Evolutionary conservation across 2,113 vertebrate genomes (phyloP), one percentile per base, ranked within the genome.

Genomic region (Ochotona princeps): DNA sequence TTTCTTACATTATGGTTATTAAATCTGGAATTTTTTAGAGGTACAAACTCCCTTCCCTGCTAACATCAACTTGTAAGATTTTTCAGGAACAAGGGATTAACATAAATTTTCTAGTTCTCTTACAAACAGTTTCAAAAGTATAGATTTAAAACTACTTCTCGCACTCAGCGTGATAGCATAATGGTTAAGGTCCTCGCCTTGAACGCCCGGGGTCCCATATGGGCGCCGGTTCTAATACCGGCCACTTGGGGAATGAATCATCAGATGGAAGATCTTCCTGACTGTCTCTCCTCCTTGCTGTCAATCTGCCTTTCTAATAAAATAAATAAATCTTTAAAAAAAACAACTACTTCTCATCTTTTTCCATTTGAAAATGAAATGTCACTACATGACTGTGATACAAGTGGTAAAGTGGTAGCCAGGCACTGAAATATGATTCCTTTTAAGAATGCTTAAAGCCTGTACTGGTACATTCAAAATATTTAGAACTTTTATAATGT

Each of bases 61-160:
- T 89, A 69, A 66, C 63, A 65, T 26, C n/a, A 91, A 35, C 30
- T 70, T 88, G 66, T 11, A 74, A 26, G 28, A 79, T 26, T 93
- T 80, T 51, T 35, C 38, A 18, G 25, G 28, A 70, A 35, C 60
- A 10, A 79, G 8, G 47, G 20, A 65, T 91, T 72, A 67, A 51
- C 30, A 21, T 72, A 80, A 83, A 84, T 84, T 83, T 92, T 75
- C 47, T 61, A 94, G 82, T 4, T 61, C 10, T 81, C 72, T 78
- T 81, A 38, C 21, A 74, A 89, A 91, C 3, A 91, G 32, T 30
- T 83, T 93, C 47, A 72, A 82, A 61, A 87, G 23, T 80, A 70
- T 0, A 86, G 17, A 4, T 8, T 95, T 93, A 65, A 91, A 93
- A 88, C 67, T 82, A 86, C 2, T 2, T 78, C 82, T 44, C 38